These are phyloP conservation scores for Nomia melanderi DNA, from an alignment of 1,140 invertebrate species.

Conservation along the genomic window DNA sequence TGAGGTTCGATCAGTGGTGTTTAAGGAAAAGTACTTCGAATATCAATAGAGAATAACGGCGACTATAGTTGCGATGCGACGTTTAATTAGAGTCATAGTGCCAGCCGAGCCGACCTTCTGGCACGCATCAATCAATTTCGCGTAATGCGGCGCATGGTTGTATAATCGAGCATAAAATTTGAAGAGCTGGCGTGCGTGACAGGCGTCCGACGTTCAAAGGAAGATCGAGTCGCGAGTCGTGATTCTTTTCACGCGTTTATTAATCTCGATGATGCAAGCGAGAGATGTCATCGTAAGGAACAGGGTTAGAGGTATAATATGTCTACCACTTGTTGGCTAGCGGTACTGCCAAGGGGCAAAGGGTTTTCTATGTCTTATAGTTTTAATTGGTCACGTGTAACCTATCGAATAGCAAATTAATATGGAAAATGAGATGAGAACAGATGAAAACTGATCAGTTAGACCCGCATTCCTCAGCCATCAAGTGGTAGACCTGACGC, in stretches of 20 bases:
- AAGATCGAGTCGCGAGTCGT: not conserved
- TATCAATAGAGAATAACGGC: not conserved
- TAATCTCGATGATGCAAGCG: slow-evolving; percentile 7
- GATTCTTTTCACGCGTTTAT: slow-evolving; percentile 3
- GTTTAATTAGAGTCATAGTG: slow-evolving; percentile 10
- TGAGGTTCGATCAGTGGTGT: not conserved
- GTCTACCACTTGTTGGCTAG: too few relatives aligned
- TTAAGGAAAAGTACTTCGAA: not conserved
- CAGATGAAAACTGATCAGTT: too few relatives aligned
- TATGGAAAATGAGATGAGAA: too few relatives aligned
- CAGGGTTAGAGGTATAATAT: not conserved
- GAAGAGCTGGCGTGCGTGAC: not conserved
- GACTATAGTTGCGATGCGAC: not conserved
- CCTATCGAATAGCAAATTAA: too few relatives aligned
- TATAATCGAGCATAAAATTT: slow-evolving; percentile 14
- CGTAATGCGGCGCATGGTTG: not conserved
- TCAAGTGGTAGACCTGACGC: too few relatives aligned
- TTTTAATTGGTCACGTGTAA: too few relatives aligned
- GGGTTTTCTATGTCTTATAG: too few relatives aligned
- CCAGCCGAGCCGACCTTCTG: not conserved
- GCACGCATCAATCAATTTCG: not conserved
- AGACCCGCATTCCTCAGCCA: too few relatives aligned
- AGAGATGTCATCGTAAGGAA: slow-evolving; percentile 6
- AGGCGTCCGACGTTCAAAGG: not conserved
- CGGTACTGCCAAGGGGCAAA: too few relatives aligned